These are phyloP conservation scores for Melanocharis versteri DNA, from an alignment of 2,113 vertebrate genomes.

Conservation along the genomic window DNA sequence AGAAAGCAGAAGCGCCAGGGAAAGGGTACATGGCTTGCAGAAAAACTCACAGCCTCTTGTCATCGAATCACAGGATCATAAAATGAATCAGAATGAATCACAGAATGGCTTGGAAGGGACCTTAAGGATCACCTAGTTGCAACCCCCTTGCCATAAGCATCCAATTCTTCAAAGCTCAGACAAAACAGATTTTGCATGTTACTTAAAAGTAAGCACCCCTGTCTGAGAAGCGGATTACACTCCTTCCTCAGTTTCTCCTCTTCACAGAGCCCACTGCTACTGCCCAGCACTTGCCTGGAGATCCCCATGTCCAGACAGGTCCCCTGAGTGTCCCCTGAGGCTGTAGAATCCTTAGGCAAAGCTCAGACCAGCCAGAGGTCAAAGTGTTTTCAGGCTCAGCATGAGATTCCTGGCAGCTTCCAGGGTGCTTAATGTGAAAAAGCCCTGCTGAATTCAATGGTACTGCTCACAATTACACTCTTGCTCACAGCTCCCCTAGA, in stretches of 20 bases:
- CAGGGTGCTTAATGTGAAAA: not conserved
- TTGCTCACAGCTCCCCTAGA: not conserved
- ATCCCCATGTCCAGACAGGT: not conserved
- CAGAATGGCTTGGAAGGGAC: not conserved
- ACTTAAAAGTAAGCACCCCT: not conserved
- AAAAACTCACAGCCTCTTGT: not conserved
- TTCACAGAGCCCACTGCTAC: fast-evolving
- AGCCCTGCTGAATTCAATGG: not conserved
- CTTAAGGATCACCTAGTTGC: not conserved
- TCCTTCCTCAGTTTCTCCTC: not conserved
- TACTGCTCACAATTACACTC: not conserved
- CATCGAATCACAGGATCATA: not conserved
- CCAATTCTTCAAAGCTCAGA: not conserved
- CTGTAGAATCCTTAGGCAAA: not conserved
- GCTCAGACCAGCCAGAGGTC: not conserved
- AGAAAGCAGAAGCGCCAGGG: not conserved
- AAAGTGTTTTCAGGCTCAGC: not conserved
- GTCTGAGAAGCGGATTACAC: not conserved
- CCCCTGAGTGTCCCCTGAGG: not conserved
- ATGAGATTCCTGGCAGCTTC: not conserved
- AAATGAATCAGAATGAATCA: not conserved
- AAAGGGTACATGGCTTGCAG: not conserved
- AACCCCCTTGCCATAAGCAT: not conserved
- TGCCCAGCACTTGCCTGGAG: not conserved
- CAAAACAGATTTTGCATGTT: not conserved